Evolutionary conservation across 92 coral and sea anemone species (phyloP).

Genomic region (Montipora capitata): DNA sequence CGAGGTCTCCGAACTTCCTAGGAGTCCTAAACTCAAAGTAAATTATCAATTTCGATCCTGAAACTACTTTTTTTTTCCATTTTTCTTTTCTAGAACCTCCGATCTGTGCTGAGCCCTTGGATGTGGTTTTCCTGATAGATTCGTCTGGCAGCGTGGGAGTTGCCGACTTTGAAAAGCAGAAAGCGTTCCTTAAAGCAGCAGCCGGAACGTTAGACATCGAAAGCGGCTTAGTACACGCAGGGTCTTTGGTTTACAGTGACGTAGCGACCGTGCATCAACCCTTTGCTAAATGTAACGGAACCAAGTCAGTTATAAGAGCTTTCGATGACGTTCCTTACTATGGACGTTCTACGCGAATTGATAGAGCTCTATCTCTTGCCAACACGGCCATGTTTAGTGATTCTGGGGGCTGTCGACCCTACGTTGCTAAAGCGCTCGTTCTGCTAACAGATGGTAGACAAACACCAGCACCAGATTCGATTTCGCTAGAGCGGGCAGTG

Average conservation of each 20-base stretch:
- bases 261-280: constrained; percentile 46
- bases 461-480: constrained; percentile 62
- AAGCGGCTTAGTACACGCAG: constrained; percentile 53
- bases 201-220: constrained; percentile 52
- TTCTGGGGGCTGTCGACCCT: constrained; percentile 72
- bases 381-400: constrained; percentile 71
- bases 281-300: constrained; percentile 27
- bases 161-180: constrained; percentile 73
- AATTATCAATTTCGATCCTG: no score
- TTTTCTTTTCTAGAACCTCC: constrained; percentile 38
- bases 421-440: constrained; percentile 74
- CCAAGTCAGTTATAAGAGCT: constrained; percentile 26
- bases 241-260: constrained; percentile 73
- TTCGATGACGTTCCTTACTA: constrained; percentile 70
- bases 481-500: constrained; percentile 73
- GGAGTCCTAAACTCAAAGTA: no score
- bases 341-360: constrained; percentile 80
- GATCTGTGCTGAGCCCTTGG: constrained; percentile 47
- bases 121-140: constrained; percentile 74
- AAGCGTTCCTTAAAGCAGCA: constrained; percentile 50
- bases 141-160: constrained; percentile 73
- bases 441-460: constrained; percentile 89
- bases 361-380: constrained; percentile 72
- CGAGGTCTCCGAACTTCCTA: no score
- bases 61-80: no score